A percentile compares a stretch with the other conserved stretches of the same genome.
These are phyloP conservation scores for Sebastes fasciatus DNA, from an alignment of 2,113 vertebrate species.

Conservation along the genomic window DNA sequence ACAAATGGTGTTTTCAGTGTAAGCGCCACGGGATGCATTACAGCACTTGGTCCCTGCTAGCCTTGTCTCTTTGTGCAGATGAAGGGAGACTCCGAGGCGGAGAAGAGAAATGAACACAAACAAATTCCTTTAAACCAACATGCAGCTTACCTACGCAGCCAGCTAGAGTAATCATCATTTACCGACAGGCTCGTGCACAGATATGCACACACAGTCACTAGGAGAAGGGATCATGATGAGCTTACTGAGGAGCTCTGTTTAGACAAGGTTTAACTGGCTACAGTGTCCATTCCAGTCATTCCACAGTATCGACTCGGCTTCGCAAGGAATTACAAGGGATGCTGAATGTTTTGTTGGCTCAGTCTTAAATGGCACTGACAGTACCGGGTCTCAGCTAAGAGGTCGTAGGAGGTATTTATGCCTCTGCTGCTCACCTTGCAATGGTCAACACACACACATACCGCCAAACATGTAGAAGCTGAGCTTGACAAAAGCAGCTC, in stretches of 20 bases:
- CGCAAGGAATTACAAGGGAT: constrained; percentile 40
- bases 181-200: background rate
- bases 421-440: constrained; percentile 9
- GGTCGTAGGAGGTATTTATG: background rate
- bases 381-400: constrained; percentile 5
- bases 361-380: constrained; percentile 22
- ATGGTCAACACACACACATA: background rate
- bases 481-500: constrained; percentile 25
- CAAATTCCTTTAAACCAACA: constrained; percentile 21
- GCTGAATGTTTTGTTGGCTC: constrained; percentile 31
- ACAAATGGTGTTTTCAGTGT: background rate
- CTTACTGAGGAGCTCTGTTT: constrained; percentile 53
- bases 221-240: constrained; percentile 41
- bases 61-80: constrained; percentile 2
- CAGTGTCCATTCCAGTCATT: constrained; percentile 46
- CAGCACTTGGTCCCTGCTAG: background rate
- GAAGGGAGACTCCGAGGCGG: constrained; percentile 21
- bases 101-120: constrained; percentile 16
- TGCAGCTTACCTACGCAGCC: constrained; percentile 8
- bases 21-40: background rate
- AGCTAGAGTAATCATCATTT: constrained; percentile 24
- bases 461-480: background rate
- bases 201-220: background rate
- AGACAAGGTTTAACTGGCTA: constrained; percentile 61
- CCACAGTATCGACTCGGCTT: constrained; percentile 53